These are phyloP conservation scores for Diachrysia chrysitis DNA, from an alignment of 2,888 invertebrate species.

Conservation along the genomic window DNA sequence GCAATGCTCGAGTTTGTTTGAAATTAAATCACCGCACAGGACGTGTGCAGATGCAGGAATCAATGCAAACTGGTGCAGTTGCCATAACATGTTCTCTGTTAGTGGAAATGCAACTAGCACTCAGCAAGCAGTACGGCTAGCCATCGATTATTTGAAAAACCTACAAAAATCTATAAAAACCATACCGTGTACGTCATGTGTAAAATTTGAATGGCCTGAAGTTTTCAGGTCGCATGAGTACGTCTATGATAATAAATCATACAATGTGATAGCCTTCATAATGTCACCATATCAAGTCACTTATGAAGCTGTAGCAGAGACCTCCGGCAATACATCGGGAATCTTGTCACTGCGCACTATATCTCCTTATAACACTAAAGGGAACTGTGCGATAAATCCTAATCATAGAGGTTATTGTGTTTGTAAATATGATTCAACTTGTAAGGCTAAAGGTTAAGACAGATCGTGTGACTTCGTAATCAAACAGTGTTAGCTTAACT, in stretches of 20 bases:
- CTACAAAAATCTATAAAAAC: constrained; percentile 65
- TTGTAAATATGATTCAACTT: constrained; percentile 57
- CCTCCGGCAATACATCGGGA: constrained; percentile 73
- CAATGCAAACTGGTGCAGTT: constrained; percentile 93
- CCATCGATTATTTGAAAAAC: constrained; percentile 71
- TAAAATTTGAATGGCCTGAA: constrained; percentile 82
- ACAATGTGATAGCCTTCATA: constrained; percentile 90
- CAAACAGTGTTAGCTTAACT: too few relatives aligned
- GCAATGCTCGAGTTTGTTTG: constrained; percentile 90
- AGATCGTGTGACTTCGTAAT: neutral
- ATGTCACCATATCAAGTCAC: constrained; percentile 90
- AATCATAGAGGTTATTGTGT: constrained; percentile 70
- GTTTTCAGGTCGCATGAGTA: constrained; percentile 82
- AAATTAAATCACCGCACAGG: constrained; percentile 87
- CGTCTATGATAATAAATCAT: constrained; percentile 70
- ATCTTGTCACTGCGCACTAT: constrained; percentile 87
- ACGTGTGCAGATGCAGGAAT: constrained; percentile 91
- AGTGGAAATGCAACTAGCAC: constrained; percentile 76
- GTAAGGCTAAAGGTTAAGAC: constrained; percentile 19
- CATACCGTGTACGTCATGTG: constrained; percentile 80
- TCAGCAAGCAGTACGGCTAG: constrained; percentile 78
- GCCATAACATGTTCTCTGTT: constrained; percentile 81
- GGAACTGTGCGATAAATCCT: constrained; percentile 66
- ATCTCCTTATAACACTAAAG: constrained; percentile 65
- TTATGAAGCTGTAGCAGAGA: constrained; percentile 91